Percentiles rank a stretch among this genome's conserved stretches.
phyloP scores from a whole-genome alignment of 2,888 invertebrate genomes.

The Pseudeuparius sepicola region DNA sequence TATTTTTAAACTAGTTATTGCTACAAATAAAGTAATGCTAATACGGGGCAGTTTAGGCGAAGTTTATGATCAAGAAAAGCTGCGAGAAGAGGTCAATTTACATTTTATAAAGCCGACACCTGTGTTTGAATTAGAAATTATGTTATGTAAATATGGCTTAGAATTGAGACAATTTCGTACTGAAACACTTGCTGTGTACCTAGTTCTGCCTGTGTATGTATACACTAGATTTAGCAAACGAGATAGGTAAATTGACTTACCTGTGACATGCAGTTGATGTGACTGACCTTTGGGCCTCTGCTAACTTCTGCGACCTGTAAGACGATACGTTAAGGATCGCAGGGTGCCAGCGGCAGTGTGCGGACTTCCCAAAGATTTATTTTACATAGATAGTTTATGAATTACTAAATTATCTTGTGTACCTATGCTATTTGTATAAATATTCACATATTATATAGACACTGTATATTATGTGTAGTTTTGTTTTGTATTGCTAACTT shows the following conservation, averaged over 20 bases:
- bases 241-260: conserved; percentile 26
- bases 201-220: conserved; percentile 32
- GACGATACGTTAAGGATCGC: conserved; percentile 39
- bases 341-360: conserved; percentile 16
- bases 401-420: conserved; percentile 37
- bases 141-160: conserved; percentile 36
- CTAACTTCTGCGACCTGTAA: too few relatives aligned
- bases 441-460: conserved; percentile 40
- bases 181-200: conserved; percentile 32
- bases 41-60: too few relatives aligned
- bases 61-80: conserved; percentile 7
- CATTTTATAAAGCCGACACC: too few relatives aligned
- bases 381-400: conserved; percentile 26
- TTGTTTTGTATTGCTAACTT: conserved; percentile 40
- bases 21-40: too few relatives aligned
- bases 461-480: conserved; percentile 43
- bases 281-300: conserved; percentile 35
- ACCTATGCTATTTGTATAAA: conserved; percentile 42
- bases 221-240: conserved; percentile 26
- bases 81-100: conserved; percentile 30
- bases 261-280: conserved; percentile 33
- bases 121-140: too few relatives aligned
- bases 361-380: too few relatives aligned
- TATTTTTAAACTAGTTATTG: too few relatives aligned
- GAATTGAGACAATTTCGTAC: too few relatives aligned